These are phyloP conservation scores for Dryomyza anilis DNA, from an alignment of 2,888 invertebrate genomes.

Conservation along the genomic window DNA sequence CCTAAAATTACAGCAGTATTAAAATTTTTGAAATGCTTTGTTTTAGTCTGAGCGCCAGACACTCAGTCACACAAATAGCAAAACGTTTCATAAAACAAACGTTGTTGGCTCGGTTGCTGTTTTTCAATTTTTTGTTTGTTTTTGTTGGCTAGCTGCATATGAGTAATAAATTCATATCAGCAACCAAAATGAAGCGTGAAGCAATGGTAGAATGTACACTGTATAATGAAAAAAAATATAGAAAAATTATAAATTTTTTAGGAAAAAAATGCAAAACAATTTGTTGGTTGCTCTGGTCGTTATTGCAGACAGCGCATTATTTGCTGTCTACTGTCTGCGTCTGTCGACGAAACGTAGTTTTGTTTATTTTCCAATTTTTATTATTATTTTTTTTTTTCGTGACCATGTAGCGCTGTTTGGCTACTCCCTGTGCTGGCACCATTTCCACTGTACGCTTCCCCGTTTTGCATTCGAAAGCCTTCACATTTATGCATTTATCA, in stretches of 20 bases:
- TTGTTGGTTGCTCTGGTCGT: not conserved
- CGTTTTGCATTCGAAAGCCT: too few relatives aligned
- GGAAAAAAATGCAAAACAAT: not conserved
- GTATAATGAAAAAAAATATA: not conserved
- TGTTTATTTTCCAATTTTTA: too few relatives aligned
- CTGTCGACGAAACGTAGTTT: too few relatives aligned
- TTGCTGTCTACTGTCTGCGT: not conserved
- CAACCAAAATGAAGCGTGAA: not conserved
- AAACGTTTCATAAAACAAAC: not conserved
- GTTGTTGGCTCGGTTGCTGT: not conserved
- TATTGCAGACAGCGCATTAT: not conserved
- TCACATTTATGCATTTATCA: too few relatives aligned
- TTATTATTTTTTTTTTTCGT: too few relatives aligned
- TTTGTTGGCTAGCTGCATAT: not conserved
- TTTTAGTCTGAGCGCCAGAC: not conserved
- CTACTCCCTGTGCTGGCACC: too few relatives aligned
- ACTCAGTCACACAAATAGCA: not conserved
- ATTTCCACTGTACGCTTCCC: too few relatives aligned
- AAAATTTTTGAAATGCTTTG: conserved; percentile 11
- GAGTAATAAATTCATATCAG: conserved; percentile 20
- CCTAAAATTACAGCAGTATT: conserved; percentile 3
- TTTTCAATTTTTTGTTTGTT: not conserved
- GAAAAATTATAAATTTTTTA: not conserved
- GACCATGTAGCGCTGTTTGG: too few relatives aligned
- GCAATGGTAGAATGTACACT: not conserved